Evolutionary conservation across 2,797 vertebrate species (phyloP).

Genomic region (Buphagus erythrorhynchus): DNA sequence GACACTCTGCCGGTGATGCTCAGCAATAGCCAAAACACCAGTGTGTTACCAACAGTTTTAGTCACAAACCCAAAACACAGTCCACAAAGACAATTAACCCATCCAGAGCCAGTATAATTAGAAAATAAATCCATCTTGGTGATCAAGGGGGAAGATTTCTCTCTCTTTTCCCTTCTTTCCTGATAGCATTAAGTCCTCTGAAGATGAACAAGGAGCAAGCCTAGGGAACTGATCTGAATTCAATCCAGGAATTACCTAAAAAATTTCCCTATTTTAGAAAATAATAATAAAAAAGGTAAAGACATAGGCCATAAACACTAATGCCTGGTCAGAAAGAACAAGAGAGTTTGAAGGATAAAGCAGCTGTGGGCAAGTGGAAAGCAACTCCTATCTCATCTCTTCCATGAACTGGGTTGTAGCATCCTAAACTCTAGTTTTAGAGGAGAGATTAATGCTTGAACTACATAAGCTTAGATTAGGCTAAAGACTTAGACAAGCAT

Average conservation of each 20-base stretch:
- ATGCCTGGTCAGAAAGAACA: not conserved
- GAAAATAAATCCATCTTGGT: not conserved
- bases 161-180: not conserved
- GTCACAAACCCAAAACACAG: not conserved
- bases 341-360: not conserved
- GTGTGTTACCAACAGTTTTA: not conserved
- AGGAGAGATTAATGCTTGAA: not conserved
- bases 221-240: not conserved
- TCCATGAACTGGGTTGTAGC: not conserved
- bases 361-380: not conserved
- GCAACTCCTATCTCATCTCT: not conserved
- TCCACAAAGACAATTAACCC: not conserved
- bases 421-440: not conserved
- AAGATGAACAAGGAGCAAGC: not conserved
- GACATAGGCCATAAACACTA: not conserved
- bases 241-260: not conserved
- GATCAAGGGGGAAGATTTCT: not conserved
- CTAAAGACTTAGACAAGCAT: not conserved
- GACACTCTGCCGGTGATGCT: not conserved
- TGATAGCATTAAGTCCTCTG: not conserved
- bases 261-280: not conserved
- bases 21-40: not conserved
- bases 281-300: not conserved
- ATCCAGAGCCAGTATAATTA: not conserved
- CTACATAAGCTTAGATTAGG: not conserved